Percentiles rank a stretch among this genome's conserved stretches.
These are phyloP conservation scores for Zoanthus gigantus DNA, from an alignment of 92 coral and sea anemone species.

Conservation along the genomic window DNA sequence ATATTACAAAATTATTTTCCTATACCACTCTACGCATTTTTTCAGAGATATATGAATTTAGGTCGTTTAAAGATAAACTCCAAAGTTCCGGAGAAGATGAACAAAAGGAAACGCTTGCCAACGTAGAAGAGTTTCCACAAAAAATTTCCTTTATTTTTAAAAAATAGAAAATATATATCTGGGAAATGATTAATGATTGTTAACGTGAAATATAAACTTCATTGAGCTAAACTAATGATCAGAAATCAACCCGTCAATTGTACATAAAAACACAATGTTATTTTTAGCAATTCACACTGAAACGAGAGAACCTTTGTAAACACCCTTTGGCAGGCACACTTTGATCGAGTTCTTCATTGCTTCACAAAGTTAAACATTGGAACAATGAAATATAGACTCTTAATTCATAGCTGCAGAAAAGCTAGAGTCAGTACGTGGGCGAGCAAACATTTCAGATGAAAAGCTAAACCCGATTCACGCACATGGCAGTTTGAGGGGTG, in stretches of 20 bases:
- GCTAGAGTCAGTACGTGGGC: slow-evolving; percentile 59
- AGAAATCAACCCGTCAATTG: slow-evolving; percentile 35
- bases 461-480: slow-evolving; percentile 30
- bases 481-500: slow-evolving; percentile 64
- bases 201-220: background rate
- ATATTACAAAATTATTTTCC: background rate
- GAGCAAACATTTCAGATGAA: slow-evolving; percentile 39
- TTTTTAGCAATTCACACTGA: slow-evolving; percentile 36
- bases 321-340: slow-evolving; percentile 20
- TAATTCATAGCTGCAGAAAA: slow-evolving; percentile 36
- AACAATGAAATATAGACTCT: slow-evolving; percentile 63
- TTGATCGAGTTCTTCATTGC: slow-evolving; percentile 25
- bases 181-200: background rate
- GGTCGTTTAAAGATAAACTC: background rate
- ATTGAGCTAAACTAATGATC: slow-evolving; percentile 16
- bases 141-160: background rate
- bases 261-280: slow-evolving; percentile 16
- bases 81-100: background rate
- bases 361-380: slow-evolving; percentile 64
- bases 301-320: slow-evolving; percentile 25
- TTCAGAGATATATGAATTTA: background rate
- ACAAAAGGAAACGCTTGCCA: slow-evolving; percentile 2
- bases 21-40: background rate
- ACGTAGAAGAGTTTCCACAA: background rate
- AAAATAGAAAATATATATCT: background rate